phyloP scores from a whole-genome alignment of 2,888 invertebrate genomes.

The Athalia circularis region DNA sequence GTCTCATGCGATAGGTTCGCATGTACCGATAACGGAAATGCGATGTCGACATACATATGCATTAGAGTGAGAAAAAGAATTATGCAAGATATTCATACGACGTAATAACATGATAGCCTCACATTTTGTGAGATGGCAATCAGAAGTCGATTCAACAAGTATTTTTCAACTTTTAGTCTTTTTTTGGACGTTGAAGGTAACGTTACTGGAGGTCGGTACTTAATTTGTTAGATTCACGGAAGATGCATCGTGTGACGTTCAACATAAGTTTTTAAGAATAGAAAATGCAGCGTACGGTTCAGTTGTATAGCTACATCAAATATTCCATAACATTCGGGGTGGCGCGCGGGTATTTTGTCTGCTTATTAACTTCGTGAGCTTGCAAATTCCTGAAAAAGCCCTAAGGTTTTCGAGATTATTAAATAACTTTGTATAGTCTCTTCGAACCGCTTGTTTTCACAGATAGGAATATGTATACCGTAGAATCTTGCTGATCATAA shows the following conservation, averaged over 20 bases:
- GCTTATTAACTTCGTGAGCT: constrained; percentile 39
- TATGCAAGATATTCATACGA: not conserved
- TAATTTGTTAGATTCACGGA: not conserved
- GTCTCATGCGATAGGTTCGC: too few relatives aligned
- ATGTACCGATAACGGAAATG: too few relatives aligned
- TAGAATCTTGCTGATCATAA: constrained; percentile 7
- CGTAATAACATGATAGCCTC: constrained; percentile 7
- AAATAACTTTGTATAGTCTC: constrained; percentile 35
- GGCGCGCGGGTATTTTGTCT: constrained; percentile 4
- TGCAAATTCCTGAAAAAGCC: constrained; percentile 33
- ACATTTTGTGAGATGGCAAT: constrained; percentile 15
- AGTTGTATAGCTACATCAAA: not conserved
- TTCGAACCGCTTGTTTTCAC: constrained; percentile 7
- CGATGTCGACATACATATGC: too few relatives aligned
- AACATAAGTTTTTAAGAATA: not conserved
- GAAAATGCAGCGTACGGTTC: not conserved
- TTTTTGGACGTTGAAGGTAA: too few relatives aligned
- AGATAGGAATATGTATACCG: not conserved
- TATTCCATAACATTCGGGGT: not conserved
- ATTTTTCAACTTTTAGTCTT: not conserved
- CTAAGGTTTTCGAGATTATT: constrained; percentile 34
- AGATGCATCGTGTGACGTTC: not conserved
- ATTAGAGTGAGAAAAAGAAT: not conserved
- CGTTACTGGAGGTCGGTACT: too few relatives aligned
- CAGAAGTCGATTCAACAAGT: not conserved